phyloP scores from a whole-genome alignment of 2,888 invertebrate genomes.

The Chrysolina americana region DNA sequence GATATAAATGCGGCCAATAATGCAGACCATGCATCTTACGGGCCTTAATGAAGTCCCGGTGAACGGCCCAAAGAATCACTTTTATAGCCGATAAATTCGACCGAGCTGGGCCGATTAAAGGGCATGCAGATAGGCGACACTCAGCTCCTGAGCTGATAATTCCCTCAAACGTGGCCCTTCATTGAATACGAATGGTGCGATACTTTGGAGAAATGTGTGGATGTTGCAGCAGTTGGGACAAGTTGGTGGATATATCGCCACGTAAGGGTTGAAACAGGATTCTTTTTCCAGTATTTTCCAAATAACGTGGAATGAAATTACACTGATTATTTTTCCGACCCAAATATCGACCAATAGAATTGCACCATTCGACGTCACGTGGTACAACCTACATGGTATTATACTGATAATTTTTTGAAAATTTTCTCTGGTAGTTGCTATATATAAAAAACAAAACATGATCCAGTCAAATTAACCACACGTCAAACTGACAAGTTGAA shows the following conservation, averaged over 20 bases:
- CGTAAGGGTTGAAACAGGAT: background rate
- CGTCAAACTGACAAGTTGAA: too few relatives aligned
- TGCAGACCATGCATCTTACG: slow-evolving; percentile 67
- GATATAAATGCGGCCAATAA: slow-evolving; percentile 69
- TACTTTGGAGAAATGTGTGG: slow-evolving; percentile 52
- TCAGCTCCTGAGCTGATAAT: slow-evolving; percentile 59
- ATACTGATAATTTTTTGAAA: too few relatives aligned
- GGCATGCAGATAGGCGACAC: slow-evolving; percentile 67
- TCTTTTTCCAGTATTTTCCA: too few relatives aligned
- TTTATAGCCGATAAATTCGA: slow-evolving; percentile 62
- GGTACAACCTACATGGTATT: too few relatives aligned
- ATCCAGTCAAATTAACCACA: too few relatives aligned
- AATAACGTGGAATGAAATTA: too few relatives aligned
- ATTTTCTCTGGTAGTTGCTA: too few relatives aligned
- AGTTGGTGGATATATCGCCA: slow-evolving; percentile 36
- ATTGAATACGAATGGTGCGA: slow-evolving; percentile 60
- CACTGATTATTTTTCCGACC: too few relatives aligned
- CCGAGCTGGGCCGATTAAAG: slow-evolving; percentile 65
- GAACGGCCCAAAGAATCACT: slow-evolving; percentile 66
- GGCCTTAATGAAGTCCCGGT: slow-evolving; percentile 68
- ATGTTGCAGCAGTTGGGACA: slow-evolving; percentile 46
- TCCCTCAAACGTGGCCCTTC: slow-evolving; percentile 59
- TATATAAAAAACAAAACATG: too few relatives aligned
- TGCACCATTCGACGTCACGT: too few relatives aligned
- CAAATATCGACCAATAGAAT: too few relatives aligned